Percentiles rank a stretch among this genome's conserved stretches.
Evolutionary conservation across 1,140 invertebrate genomes (phyloP).

Genomic region (Saccostrea glomerata): DNA sequence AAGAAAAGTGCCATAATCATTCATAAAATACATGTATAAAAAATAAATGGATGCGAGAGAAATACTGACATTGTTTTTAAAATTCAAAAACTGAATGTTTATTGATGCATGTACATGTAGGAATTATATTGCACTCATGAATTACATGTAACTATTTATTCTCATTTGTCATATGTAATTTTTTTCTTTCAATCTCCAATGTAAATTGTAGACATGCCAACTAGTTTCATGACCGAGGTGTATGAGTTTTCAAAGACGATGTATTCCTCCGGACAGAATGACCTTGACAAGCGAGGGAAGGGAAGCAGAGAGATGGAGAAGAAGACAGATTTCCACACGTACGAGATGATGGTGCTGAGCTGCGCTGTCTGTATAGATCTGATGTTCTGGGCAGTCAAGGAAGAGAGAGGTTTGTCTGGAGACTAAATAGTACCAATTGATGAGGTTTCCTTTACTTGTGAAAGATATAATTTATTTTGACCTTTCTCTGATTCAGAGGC

Average conservation of each 20-base stretch:
- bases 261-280: conserved; percentile 94
- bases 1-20: too few relatives aligned
- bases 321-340: conserved; percentile 84
- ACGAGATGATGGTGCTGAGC: conserved; percentile 97
- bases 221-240: conserved; percentile 95
- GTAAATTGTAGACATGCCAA: conserved; percentile 85
- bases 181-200: neutral
- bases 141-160: too few relatives aligned
- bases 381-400: conserved; percentile 97
- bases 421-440: too few relatives aligned
- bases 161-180: too few relatives aligned
- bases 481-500: conserved; percentile 83
- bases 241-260: conserved; percentile 93
- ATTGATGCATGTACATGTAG: neutral
- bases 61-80: neutral
- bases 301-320: conserved; percentile 63
- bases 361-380: conserved; percentile 98
- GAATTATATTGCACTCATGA: too few relatives aligned
- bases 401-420: conserved; percentile 90
- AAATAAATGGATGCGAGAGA: too few relatives aligned
- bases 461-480: neutral
- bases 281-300: conserved; percentile 81
- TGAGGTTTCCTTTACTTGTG: neutral
- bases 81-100: neutral
- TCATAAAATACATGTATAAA: too few relatives aligned